Evolutionary conservation across 2,888 invertebrate genomes (phyloP).

Genomic region (Tachina grossa): DNA sequence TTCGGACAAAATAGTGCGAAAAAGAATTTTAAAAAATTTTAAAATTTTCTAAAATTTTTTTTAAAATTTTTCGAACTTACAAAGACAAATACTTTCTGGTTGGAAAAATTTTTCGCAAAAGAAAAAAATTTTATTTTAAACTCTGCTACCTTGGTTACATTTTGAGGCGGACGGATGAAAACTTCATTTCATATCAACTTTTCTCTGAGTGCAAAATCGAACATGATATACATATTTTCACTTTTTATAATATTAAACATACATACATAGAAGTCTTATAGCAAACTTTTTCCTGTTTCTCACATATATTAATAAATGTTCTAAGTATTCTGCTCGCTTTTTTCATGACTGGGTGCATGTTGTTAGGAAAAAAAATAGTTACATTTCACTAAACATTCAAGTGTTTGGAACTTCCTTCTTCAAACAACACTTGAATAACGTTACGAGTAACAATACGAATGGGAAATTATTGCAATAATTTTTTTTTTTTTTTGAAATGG

Average conservation of each 20-base stretch:
- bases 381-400: conserved; percentile 64
- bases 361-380: conserved; percentile 43
- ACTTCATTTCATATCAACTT: too few species aligned
- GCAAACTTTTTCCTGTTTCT: neutral
- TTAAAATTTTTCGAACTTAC: too few species aligned
- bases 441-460: conserved; percentile 13
- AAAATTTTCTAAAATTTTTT: too few species aligned
- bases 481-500: neutral
- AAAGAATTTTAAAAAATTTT: too few species aligned
- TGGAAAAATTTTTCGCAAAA: too few species aligned
- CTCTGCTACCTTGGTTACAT: too few species aligned
- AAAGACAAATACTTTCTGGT: too few species aligned
- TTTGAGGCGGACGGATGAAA: too few species aligned
- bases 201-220: too few species aligned
- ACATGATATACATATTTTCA: neutral
- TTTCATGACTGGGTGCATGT: conserved; percentile 35
- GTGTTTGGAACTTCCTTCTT: conserved; percentile 31
- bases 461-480: conserved; percentile 22
- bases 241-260: too few species aligned
- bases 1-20: too few species aligned
- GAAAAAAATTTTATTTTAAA: too few species aligned
- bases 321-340: conserved; percentile 1
- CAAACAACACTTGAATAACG: conserved; percentile 28
- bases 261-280: neutral
- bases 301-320: neutral